Evolutionary conservation across 2,113 vertebrate species (phyloP), one percentile per base, ranked within the genome.

Genomic region (Brienomyrus longianalis): DNA sequence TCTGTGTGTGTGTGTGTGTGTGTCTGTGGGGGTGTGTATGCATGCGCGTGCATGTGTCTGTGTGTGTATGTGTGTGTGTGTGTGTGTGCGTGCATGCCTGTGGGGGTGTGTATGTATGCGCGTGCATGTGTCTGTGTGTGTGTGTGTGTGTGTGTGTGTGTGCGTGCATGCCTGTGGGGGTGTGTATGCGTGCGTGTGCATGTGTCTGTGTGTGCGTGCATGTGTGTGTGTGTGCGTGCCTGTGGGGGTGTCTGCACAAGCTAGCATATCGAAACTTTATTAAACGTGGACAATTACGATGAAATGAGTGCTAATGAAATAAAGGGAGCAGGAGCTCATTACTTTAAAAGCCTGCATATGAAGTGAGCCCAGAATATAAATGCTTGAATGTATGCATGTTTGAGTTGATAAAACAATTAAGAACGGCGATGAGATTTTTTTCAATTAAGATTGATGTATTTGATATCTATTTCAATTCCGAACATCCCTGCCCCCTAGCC

Each of bases 281-380:
- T 92, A 94, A 95, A 93, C 87, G 92, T 90, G 89, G 89, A 92
- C 90, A 93, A 94, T 95, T 94, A 95, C 91, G 93, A 92, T 89
- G 43, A 92, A 88, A 94, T 95, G 95, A 94, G 93, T 91, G 27
- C n/a, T 90, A 94, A 95, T 94, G 91, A 93, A 94, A 92, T 94
- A 93, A 95, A 95, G 90, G 90, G 89, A 89, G 5, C 10, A 90
- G 90, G 92, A 93, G 51, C 88, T 93, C 92, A 93, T 95, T 94
- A 94, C 93, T 92, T 92, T 93, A 92, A 93, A 92, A 92, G 92
- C 90, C 90, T 92, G 93, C 35, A 43, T 95, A 91, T 92, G 91
- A 94, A 92, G 90, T 54, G 59, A 83, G 21, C 51, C 90, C 19
- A 88, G 91, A 87, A 86, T 91, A 87, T 91, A 91, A 70, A 70